A percentile compares a stretch with the other conserved stretches of the same genome.
Conservation (phyloP, 2,888 invertebrate species). For the Drosophila parthenogenetica region DNA sequence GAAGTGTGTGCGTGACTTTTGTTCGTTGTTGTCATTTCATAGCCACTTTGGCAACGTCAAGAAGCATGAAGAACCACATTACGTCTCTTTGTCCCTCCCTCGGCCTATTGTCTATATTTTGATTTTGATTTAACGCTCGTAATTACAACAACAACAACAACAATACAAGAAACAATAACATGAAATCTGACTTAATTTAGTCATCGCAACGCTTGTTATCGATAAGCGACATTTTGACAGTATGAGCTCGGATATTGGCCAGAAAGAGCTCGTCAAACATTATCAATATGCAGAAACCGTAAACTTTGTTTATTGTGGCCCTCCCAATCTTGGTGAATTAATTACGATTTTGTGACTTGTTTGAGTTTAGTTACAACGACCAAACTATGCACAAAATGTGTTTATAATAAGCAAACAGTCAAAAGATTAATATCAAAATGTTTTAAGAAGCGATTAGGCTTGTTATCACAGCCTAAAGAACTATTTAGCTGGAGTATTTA, state of each 20-base stretch:
- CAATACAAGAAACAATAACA: conserved; percentile 16
- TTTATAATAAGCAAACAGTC: conserved; percentile 28
- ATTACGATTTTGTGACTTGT: conserved; percentile 31
- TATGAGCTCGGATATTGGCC: neutral
- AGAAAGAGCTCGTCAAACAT: conserved; percentile 15
- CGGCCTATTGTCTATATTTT: conserved; percentile 40
- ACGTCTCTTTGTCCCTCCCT: conserved; percentile 33
- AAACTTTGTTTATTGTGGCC: conserved; percentile 38
- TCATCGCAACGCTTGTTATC: conserved; percentile 64
- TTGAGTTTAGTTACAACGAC: conserved; percentile 14
- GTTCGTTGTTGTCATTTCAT: conserved; percentile 55
- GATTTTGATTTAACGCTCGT: conserved; percentile 68
- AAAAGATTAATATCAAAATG: conserved; percentile 10
- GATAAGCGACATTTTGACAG: conserved; percentile 41
- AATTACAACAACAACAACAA: conserved; percentile 52
- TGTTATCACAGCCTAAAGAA: neutral
- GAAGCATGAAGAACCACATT: conserved; percentile 43
- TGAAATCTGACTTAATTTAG: conserved; percentile 65
- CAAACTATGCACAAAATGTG: conserved; percentile 30
- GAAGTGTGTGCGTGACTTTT: conserved; percentile 64
- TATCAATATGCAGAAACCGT: conserved; percentile 46
- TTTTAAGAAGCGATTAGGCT: conserved; percentile 3
- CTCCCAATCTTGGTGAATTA: conserved; percentile 25
- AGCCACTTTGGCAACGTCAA: conserved; percentile 58
- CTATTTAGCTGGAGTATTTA: no score